These are phyloP conservation scores for Neoaliturus tenellus DNA, from an alignment of 2,888 invertebrate genomes.

Conservation along the genomic window DNA sequence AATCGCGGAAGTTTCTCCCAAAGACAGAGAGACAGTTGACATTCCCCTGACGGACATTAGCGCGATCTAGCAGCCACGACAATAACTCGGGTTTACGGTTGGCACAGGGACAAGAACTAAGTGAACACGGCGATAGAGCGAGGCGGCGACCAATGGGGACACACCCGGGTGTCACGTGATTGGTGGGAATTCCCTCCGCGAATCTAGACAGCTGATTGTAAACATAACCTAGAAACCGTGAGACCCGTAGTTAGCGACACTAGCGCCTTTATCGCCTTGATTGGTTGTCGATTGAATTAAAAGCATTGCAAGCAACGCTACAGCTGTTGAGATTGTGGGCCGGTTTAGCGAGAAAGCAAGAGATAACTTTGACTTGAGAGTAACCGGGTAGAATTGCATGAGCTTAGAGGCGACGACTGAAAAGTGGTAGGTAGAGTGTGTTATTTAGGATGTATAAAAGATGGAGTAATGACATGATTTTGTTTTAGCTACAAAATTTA, in stretches of 20 bases:
- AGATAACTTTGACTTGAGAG: not conserved
- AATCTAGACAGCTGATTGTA: not conserved
- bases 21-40: conserved; percentile 30
- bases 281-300: conserved; percentile 31
- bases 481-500: too few species aligned
- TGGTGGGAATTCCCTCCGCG: not conserved
- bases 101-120: conserved; percentile 10
- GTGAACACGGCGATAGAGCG: conserved; percentile 22
- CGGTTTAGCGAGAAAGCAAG: not conserved
- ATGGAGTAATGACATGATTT: too few species aligned
- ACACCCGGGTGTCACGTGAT: not conserved
- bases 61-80: not conserved
- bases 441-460: too few species aligned
- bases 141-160: not conserved
- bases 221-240: conserved; percentile 33
- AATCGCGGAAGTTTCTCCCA: conserved; percentile 24
- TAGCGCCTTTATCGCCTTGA: not conserved
- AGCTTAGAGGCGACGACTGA: too few species aligned
- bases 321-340: conserved; percentile 1
- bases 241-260: not conserved
- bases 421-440: too few species aligned
- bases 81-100: not conserved
- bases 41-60: not conserved
- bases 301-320: not conserved
- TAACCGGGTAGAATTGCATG: not conserved